These are phyloP conservation scores for Drosophila prolongata DNA, from an alignment of 2,888 invertebrate genomes.

Conservation along the genomic window DNA sequence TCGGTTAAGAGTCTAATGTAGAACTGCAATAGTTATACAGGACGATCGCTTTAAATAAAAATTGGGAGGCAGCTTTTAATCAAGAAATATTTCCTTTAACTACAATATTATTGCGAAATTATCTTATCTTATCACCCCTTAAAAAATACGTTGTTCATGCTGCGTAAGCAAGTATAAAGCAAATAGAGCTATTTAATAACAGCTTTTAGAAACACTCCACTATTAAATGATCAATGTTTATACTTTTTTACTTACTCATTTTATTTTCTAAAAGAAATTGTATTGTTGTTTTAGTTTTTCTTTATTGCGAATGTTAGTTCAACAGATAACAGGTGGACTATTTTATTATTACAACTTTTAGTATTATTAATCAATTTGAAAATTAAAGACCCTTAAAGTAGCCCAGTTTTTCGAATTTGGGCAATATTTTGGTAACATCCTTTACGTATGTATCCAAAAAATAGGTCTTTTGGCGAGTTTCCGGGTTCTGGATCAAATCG, in stretches of 20 bases:
- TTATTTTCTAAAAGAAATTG: no score
- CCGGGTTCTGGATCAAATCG: constrained; percentile 24
- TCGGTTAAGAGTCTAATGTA: background rate
- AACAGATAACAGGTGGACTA: background rate
- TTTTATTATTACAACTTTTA: no score
- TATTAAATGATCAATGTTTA: no score
- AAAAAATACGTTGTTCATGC: no score
- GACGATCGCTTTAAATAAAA: background rate
- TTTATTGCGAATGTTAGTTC: background rate
- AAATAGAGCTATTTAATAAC: no score
- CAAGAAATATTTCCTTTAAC: no score
- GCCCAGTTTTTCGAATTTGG: constrained; percentile 39
- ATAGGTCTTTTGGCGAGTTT: constrained; percentile 28
- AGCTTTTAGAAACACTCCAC: no score
- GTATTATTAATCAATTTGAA: background rate
- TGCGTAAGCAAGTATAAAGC: no score
- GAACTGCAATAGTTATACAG: background rate
- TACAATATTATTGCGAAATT: no score
- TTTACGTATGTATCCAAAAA: constrained; percentile 29
- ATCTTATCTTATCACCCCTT: no score
- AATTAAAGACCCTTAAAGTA: constrained; percentile 44
- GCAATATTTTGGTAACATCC: constrained; percentile 42
- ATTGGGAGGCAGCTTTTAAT: background rate
- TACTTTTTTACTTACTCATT: no score
- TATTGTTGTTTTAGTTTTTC: no score